Percentiles rank a stretch among this genome's conserved stretches.
phyloP scores from a whole-genome alignment of 2,797 vertebrate species.

The Lateolabrax maculatus region DNA sequence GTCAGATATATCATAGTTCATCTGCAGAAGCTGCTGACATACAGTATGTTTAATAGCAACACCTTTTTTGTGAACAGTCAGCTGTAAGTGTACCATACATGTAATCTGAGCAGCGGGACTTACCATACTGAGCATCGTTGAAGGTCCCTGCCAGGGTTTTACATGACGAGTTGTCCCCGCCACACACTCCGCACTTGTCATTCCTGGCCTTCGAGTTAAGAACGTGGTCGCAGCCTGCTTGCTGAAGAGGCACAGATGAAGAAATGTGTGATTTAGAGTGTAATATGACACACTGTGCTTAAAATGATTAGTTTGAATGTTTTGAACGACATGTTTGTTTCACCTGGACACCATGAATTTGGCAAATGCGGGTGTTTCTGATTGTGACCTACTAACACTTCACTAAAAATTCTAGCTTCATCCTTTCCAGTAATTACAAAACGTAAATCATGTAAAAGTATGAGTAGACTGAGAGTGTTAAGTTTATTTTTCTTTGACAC shows the following conservation, averaged over 20 bases:
- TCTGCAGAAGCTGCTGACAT: conserved; percentile 45
- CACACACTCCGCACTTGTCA: conserved; percentile 97
- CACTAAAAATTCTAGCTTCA: conserved; percentile 1
- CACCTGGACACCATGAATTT: background rate
- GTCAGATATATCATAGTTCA: conserved; percentile 28
- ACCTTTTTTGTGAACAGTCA: conserved; percentile 12
- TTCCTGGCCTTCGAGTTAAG: conserved; percentile 95
- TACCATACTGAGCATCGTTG: conserved; percentile 95
- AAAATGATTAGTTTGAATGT: background rate
- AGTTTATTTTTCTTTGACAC: background rate
- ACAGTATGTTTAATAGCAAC: conserved; percentile 24
- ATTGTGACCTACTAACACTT: conserved; percentile 20
- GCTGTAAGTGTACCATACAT: conserved; percentile 31
- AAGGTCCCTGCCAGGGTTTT: conserved; percentile 93
- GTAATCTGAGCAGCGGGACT: conserved; percentile 51
- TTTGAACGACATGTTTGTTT: background rate
- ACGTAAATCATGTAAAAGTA: background rate
- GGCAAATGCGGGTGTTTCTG: conserved; percentile 16
- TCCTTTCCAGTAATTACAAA: conserved; percentile 15
- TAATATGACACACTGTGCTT: background rate
- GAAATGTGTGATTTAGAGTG: background rate
- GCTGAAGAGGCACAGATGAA: conserved; percentile 80
- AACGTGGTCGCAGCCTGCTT: conserved; percentile 97
- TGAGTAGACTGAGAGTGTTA: background rate
- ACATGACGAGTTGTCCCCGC: conserved; percentile 97